Percentiles rank a stretch among this genome's conserved stretches.
These are phyloP conservation scores for Cepaea hortensis DNA, from an alignment of 2,888 invertebrate species.

Conservation along the genomic window DNA sequence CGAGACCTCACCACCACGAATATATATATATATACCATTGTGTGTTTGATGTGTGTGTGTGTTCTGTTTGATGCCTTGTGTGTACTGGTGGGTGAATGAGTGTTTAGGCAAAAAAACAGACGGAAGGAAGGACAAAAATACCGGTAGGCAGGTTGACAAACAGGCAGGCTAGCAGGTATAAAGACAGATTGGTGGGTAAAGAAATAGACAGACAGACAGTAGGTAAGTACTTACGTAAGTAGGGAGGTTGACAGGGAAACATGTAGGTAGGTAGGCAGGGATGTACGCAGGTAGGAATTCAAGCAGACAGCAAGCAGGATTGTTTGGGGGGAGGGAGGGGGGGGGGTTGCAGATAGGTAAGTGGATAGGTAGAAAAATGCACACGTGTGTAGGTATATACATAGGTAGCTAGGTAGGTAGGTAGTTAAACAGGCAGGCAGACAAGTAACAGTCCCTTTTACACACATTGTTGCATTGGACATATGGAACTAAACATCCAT, in stretches of 20 bases:
- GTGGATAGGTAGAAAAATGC: neutral
- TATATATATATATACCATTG: too few species aligned
- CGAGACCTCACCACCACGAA: too few species aligned
- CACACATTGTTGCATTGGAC: too few species aligned
- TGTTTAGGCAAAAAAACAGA: neutral
- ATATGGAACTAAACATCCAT: too few species aligned
- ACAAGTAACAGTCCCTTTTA: neutral
- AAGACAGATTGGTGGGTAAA: neutral
- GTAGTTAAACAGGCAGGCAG: neutral
- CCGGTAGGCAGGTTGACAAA: neutral
- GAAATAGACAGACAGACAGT: neutral
- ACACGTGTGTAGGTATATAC: neutral
- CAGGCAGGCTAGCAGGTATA: neutral
- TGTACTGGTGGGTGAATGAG: too few species aligned
- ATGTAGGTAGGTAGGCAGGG: neutral
- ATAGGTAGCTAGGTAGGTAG: neutral
- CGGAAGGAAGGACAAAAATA: neutral
- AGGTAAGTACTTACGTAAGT: neutral
- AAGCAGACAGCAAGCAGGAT: neutral
- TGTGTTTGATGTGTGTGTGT: too few species aligned
- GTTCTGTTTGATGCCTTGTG: too few species aligned
- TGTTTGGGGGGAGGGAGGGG: neutral
- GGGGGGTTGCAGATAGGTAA: neutral
- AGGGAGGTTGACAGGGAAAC: neutral
- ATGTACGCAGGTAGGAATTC: neutral